These are phyloP conservation scores for Drosophila rellima DNA, from an alignment of 2,888 invertebrate species.

Conservation along the genomic window DNA sequence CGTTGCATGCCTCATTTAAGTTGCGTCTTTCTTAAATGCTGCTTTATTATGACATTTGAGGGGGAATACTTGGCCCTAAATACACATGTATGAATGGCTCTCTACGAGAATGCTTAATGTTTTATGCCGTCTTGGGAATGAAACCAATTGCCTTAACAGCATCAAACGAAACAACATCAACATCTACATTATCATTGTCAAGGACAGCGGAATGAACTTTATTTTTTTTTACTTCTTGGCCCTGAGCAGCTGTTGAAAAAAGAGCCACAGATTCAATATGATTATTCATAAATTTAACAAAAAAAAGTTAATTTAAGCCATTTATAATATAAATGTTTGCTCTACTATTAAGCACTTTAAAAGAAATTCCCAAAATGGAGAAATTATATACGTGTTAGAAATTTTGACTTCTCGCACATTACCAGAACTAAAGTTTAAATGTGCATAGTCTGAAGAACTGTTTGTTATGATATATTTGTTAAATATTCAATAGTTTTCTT, in stretches of 20 bases:
- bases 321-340: neutral
- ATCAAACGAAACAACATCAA: neutral
- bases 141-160: constrained; percentile 21
- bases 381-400: neutral
- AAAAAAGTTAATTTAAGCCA: neutral
- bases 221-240: neutral
- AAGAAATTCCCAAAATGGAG: no score
- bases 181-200: constrained; percentile 50
- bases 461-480: no score
- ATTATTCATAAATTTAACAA: neutral
- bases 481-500: no score
- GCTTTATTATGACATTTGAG: constrained; percentile 43
- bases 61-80: constrained; percentile 6
- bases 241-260: neutral
- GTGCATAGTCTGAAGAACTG: no score
- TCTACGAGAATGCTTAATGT: constrained; percentile 12
- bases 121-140: constrained; percentile 37
- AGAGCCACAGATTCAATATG: no score
- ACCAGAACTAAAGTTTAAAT: no score
- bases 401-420: neutral
- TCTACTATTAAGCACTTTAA: neutral
- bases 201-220: constrained; percentile 54
- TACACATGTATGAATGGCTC: neutral
- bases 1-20: constrained; percentile 49
- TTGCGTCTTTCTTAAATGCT: constrained; percentile 34